Conservation (phyloP, 2,797 vertebrate genomes). For the Diplodus sargus region DNA sequence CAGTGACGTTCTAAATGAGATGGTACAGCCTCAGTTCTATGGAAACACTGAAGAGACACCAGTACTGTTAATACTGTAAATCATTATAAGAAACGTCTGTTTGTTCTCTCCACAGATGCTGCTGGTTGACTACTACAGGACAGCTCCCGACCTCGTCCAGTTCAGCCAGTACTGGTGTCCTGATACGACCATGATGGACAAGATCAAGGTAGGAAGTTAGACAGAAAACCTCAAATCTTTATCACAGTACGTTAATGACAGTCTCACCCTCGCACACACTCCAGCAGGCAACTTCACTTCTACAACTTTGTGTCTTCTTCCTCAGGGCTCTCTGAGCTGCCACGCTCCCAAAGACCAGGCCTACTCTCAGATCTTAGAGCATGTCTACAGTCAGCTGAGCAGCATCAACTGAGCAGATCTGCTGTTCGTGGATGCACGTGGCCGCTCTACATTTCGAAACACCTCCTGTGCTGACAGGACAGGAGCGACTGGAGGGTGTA, state of each 20-base stretch:
- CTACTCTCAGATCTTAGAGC: constrained; percentile 91
- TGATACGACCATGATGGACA: constrained; percentile 94
- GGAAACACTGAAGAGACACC: not conserved
- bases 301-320: constrained; percentile 20
- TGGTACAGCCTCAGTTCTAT: constrained; percentile 82
- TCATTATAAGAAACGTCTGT: not conserved
- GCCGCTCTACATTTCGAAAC: constrained; percentile 10
- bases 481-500: not conserved
- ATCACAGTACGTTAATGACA: not conserved
- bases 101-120: constrained; percentile 84
- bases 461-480: constrained; percentile 4
- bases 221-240: not conserved
- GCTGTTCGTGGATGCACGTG: constrained; percentile 24
- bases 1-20: constrained; percentile 95
- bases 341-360: constrained; percentile 95
- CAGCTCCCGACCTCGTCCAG: constrained; percentile 91
- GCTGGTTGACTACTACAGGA: constrained; percentile 94
- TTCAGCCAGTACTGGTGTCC: constrained; percentile 94
- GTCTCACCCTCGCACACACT: not conserved
- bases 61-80: not conserved
- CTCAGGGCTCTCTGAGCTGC: constrained; percentile 92
- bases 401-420: constrained; percentile 73
- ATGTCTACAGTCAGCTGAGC: constrained; percentile 90
- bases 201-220: constrained; percentile 89
- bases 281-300: not conserved